Conservation (phyloP, 2,888 invertebrate genomes). For the Petrolisthes cinctipes region DNA sequence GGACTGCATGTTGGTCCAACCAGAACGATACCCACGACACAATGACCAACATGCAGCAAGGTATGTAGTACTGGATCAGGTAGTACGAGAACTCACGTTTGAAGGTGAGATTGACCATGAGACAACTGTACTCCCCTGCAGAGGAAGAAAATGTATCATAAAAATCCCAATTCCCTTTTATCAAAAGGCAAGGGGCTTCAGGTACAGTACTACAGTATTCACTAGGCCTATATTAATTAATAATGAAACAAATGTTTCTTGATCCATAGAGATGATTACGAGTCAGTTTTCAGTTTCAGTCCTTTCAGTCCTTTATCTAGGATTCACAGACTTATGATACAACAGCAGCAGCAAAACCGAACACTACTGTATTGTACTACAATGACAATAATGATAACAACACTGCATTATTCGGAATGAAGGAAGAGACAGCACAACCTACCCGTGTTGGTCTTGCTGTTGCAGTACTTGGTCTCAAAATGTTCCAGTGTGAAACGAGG, state of each 20-base stretch:
- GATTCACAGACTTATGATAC: too few species aligned
- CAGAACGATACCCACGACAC: too few species aligned
- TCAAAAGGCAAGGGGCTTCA: too few species aligned
- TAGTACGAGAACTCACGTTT: slow-evolving; percentile 74
- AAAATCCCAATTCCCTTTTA: too few species aligned
- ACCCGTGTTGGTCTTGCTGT: slow-evolving; percentile 97
- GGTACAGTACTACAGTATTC: too few species aligned
- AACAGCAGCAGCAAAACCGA: too few species aligned
- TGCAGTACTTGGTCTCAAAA: slow-evolving; percentile 94
- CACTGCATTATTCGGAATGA: neutral
- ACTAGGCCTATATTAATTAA: too few species aligned
- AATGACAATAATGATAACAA: neutral
- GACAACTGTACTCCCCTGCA: slow-evolving; percentile 64
- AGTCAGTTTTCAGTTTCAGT: neutral
- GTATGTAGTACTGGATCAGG: slow-evolving; percentile 74
- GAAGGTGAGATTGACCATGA: slow-evolving; percentile 72
- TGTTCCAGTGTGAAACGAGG: slow-evolving; percentile 95
- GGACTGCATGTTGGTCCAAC: too few species aligned
- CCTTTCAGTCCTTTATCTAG: too few species aligned
- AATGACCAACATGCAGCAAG: slow-evolving; percentile 68
- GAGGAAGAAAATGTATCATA: neutral
- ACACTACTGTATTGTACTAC: neutral
- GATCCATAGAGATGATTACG: neutral
- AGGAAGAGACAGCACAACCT: slow-evolving; percentile 1
- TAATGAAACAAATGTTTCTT: neutral